phyloP scores from a whole-genome alignment of 30 jellyfish, hydroid and myxozoan species.

The Phacellophora camtschatica region DNA sequence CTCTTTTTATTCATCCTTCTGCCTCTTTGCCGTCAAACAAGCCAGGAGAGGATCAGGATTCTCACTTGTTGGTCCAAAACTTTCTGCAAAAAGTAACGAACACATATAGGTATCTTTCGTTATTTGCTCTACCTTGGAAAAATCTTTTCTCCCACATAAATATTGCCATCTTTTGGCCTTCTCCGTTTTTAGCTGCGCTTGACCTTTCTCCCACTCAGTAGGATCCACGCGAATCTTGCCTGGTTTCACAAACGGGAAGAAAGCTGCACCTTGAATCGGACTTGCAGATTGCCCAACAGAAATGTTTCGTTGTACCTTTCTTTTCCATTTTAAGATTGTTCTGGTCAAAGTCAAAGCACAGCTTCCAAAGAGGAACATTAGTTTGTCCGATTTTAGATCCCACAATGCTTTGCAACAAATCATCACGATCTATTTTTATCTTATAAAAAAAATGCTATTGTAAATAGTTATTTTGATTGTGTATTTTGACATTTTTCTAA shows the following conservation, averaged over 20 bases:
- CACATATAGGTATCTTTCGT: conserved; percentile 52
- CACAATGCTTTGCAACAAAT: neutral
- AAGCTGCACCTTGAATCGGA: conserved; percentile 28
- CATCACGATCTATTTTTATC: neutral
- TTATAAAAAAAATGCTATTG: neutral
- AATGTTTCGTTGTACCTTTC: conserved; percentile 41
- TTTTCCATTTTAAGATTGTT: neutral
- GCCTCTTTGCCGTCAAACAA: conserved; percentile 17
- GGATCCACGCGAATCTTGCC: conserved; percentile 26
- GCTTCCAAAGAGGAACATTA: neutral
- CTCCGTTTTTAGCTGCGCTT: conserved; percentile 1
- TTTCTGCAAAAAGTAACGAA: conserved; percentile 20
- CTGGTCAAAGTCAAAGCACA: neutral
- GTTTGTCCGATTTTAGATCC: conserved; percentile 19
- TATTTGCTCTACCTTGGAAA: conserved; percentile 15
- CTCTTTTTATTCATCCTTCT: conserved; percentile 19
- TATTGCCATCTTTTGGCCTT: conserved; percentile 42
- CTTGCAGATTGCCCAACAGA: conserved; percentile 50
- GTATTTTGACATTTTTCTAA: too few species aligned
- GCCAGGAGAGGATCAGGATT: conserved; percentile 56
- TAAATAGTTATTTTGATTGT: too few species aligned
- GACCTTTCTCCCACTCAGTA: conserved; percentile 40
- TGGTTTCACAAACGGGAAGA: conserved; percentile 54
- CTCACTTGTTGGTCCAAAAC: conserved; percentile 52
- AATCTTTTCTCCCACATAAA: conserved; percentile 70